Conservation (phyloP, 1,140 invertebrate genomes). For the Geopemphigus sp. region DNA sequence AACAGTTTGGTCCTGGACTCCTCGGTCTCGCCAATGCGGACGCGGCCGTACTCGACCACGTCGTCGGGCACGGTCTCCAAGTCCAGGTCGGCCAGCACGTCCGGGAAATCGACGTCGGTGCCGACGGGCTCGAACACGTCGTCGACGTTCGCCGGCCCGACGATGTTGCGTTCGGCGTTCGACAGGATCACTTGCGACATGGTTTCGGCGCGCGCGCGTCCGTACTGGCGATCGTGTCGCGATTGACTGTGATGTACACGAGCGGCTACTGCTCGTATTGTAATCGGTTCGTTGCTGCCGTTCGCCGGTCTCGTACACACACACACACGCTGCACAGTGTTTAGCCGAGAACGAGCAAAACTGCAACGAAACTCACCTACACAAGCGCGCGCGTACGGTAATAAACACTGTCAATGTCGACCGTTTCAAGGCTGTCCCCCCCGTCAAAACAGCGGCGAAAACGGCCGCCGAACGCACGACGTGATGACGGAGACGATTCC, state of each 20-base stretch:
- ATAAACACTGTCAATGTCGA: conserved; percentile 26
- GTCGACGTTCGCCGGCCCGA: background rate
- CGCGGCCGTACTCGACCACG: conserved; percentile 58
- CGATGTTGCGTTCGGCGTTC: background rate
- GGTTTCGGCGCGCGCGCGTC: background rate
- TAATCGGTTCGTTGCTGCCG: background rate
- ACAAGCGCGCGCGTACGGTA: background rate
- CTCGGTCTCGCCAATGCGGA: conserved; percentile 59
- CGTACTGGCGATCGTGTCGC: background rate
- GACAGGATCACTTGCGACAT: background rate
- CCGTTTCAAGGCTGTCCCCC: background rate
- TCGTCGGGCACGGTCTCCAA: conserved; percentile 56
- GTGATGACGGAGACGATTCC: background rate
- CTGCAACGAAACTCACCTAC: background rate
- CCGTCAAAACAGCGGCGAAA: background rate
- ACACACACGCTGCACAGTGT: background rate
- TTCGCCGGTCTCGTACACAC: background rate
- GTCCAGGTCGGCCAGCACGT: conserved; percentile 57
- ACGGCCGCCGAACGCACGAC: background rate
- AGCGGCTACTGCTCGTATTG: background rate
- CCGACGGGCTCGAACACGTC: background rate
- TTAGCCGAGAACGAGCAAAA: background rate
- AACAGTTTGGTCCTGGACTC: conserved; percentile 63
- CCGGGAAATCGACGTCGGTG: conserved; percentile 52
- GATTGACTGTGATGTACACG: background rate